Evolutionary conservation across 2,888 invertebrate genomes (phyloP).

Genomic region (Podotricha telesiphe): DNA sequence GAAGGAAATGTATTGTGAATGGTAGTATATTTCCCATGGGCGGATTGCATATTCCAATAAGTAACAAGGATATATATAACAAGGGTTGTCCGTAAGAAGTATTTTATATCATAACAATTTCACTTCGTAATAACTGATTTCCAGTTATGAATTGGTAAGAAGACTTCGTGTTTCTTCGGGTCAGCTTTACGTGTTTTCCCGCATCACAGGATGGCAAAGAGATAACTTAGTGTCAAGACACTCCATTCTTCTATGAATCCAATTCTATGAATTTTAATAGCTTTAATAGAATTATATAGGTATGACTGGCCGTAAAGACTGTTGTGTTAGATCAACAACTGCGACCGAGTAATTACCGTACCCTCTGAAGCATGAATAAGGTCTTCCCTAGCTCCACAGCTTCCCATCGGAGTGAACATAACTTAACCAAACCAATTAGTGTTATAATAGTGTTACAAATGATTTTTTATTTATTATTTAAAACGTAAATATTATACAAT

Average conservation of each 20-base stretch:
- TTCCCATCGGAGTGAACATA: background rate
- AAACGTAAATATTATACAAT: too few relatives aligned
- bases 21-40: slow-evolving; percentile 15
- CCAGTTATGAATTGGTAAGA: background rate
- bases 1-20: slow-evolving; percentile 13
- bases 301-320: background rate
- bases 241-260: too few relatives aligned
- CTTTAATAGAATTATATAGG: background rate
- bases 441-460: too few relatives aligned
- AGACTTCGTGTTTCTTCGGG: too few relatives aligned
- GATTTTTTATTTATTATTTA: too few relatives aligned
- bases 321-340: slow-evolving; percentile 6
- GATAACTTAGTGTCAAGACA: too few relatives aligned
- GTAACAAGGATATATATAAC: background rate
- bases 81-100: background rate
- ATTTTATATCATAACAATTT: background rate
- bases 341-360: background rate
- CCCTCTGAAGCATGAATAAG: slow-evolving; percentile 5
- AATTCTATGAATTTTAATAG: too few relatives aligned
- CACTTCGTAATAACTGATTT: background rate
- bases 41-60: slow-evolving; percentile 11
- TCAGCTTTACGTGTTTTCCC: too few relatives aligned
- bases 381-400: background rate
- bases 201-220: too few relatives aligned
- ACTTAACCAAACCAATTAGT: slow-evolving; percentile 8